A percentile compares a stretch with the other conserved stretches of the same genome.
phyloP scores from a whole-genome alignment of 2,797 vertebrate genomes.

The Ataeniobius toweri region DNA sequence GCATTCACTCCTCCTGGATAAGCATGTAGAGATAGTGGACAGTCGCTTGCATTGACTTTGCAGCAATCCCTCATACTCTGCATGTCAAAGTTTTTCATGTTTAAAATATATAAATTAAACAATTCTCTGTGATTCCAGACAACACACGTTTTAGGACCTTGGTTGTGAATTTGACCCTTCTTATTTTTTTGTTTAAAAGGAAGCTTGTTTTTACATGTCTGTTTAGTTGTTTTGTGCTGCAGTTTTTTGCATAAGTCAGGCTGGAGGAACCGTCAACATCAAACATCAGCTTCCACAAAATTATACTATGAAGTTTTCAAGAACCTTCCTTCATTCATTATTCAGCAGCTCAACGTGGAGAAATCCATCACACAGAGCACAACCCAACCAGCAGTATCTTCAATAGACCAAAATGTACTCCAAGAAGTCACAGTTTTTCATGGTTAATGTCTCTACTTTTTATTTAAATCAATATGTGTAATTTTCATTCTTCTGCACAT shows the following conservation, averaged over 20 bases:
- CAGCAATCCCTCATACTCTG: too few relatives aligned
- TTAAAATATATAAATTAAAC: neutral
- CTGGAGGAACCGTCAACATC: neutral
- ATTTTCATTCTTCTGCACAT: neutral
- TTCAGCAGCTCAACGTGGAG: slow-evolving; percentile 14
- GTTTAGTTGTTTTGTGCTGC: slow-evolving; percentile 3
- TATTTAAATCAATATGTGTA: neutral
- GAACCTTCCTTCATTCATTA: slow-evolving; percentile 4
- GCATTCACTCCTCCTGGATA: too few relatives aligned
- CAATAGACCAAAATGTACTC: slow-evolving; percentile 17
- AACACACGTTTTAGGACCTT: neutral
- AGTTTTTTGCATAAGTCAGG: neutral
- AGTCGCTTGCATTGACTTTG: too few relatives aligned
- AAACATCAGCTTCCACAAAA: slow-evolving; percentile 11
- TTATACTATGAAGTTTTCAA: neutral
- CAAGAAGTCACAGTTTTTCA: neutral
- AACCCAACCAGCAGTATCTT: slow-evolving; percentile 17
- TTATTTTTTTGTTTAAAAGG: neutral
- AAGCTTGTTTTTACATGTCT: neutral
- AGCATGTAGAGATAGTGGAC: too few relatives aligned
- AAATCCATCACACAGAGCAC: slow-evolving; percentile 7
- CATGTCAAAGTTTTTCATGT: neutral
- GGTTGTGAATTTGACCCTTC: neutral
- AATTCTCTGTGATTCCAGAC: neutral
- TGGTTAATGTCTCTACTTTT: neutral